Evolutionary conservation across 2,888 invertebrate genomes (phyloP).

Genomic region (Thera obeliscata): DNA sequence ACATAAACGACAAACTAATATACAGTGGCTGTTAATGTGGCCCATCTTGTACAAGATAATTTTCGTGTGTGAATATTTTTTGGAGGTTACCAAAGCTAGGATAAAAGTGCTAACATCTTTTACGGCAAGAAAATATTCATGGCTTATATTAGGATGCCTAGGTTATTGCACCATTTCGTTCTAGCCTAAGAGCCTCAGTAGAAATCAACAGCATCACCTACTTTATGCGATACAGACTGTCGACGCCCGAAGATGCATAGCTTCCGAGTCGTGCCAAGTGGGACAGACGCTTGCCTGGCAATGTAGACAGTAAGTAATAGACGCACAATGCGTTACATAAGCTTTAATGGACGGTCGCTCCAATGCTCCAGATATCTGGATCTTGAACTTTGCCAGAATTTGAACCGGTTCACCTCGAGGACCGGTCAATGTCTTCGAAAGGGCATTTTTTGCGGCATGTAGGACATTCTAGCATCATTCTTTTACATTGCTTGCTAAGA

Average conservation of each 20-base stretch:
- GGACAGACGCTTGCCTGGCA: conserved; percentile 33
- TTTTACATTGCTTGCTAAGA: background rate
- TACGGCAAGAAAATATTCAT: too few species aligned
- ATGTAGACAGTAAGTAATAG: conserved; percentile 8
- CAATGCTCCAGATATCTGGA: conserved; percentile 37
- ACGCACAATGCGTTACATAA: conserved; percentile 36
- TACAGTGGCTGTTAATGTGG: background rate
- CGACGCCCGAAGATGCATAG: conserved; percentile 26
- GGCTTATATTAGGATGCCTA: too few species aligned
- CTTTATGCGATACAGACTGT: background rate
- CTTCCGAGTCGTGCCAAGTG: conserved; percentile 39
- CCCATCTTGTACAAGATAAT: background rate
- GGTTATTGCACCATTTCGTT: background rate
- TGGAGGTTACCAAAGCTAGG: background rate
- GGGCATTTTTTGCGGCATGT: conserved; percentile 11
- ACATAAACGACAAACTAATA: background rate
- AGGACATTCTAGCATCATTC: background rate
- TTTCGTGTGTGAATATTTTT: too few species aligned
- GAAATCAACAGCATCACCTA: background rate
- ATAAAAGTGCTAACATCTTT: background rate
- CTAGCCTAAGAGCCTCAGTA: background rate
- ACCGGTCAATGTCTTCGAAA: conserved; percentile 23
- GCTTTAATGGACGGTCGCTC: conserved; percentile 30
- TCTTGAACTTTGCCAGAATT: conserved; percentile 34
- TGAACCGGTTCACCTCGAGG: conserved; percentile 22